These are phyloP conservation scores for Cavia aperea DNA, from an alignment of 2,113 vertebrate genomes.

Conservation along the genomic window DNA sequence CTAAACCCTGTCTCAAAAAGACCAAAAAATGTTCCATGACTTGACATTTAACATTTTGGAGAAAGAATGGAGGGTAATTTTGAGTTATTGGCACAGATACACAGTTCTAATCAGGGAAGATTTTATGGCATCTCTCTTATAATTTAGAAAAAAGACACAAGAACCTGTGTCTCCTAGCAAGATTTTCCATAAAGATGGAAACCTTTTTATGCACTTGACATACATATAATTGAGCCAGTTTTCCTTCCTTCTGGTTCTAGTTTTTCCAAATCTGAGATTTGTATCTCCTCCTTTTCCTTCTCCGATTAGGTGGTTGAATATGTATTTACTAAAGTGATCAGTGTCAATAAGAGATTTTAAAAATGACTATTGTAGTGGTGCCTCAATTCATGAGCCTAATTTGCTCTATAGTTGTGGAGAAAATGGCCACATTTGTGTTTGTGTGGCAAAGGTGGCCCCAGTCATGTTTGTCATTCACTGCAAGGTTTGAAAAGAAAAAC, in stretches of 20 bases:
- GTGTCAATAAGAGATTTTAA: not conserved
- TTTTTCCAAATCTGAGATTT: not conserved
- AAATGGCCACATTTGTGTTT: not conserved
- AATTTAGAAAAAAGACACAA: not conserved
- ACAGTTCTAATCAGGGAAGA: not conserved
- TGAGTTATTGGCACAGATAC: not conserved
- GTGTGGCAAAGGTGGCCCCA: not conserved
- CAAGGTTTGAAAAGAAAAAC: not conserved
- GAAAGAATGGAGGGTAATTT: not conserved
- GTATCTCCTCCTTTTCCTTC: not conserved
- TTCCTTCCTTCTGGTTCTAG: not conserved
- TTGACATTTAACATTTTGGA: not conserved
- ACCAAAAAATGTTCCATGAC: not conserved
- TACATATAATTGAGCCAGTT: not conserved
- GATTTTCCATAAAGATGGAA: slow-evolving; percentile 14
- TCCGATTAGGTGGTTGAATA: not conserved
- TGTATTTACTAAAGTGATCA: not conserved
- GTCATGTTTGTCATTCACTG: not conserved
- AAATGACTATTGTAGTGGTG: not conserved
- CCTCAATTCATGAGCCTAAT: not conserved
- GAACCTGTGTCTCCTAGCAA: not conserved
- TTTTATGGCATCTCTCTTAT: not conserved
- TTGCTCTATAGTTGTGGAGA: not conserved
- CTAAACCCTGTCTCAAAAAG: not conserved
- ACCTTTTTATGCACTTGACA: not conserved